Base-by-base conservation (phyloP, 2,113 vertebrate species). In the Sorex fumeus region DNA sequence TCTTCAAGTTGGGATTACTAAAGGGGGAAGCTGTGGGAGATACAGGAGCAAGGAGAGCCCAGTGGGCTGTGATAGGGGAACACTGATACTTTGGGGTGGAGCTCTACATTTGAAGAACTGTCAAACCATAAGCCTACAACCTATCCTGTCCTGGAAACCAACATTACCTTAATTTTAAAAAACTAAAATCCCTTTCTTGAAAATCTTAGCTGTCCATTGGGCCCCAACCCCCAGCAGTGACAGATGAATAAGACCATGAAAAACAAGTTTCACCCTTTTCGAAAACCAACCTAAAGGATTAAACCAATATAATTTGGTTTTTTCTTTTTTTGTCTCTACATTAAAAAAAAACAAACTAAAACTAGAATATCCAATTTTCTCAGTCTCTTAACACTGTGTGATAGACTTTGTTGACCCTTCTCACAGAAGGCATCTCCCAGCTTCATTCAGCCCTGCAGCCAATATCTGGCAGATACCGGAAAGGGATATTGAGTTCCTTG, bases 341-440 rank as follows among this genome's bases (percentile, higher is more conserved):
- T 19, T 57, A 57, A 57, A 57, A 57, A 57, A 57, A 19, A 57
- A 19, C 18, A 57, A 19, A 57, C 1, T 18, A 5, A 57, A 19
- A 18, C 19, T n/a, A n/a, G n/a, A n/a, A n/a, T n/a, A n/a, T n/a
- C 43, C 57, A 8, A 18, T 62, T 30, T 27, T 83, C 64, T 85
- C 4, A 67, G 70, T 25, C 47, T 66, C 27, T 43, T 21, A 85
- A 66, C 7, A 1, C 8, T 36, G 43, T 79, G 69, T 90, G 43
- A 75, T 93, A 74, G 85, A 83, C 53, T 34, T 50, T 45, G 25
- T 34, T 87, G 76, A 77, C 74, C 82, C 91, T 76, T 66, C 75
- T 77, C 45, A 1, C 40, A 13, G 34, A 32, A 72, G 79, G 40
- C 85, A 50, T 53, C 34, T 53, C 28, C 78, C 57, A 66, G 80